Conservation (phyloP, 1,140 invertebrate species). For the Magallana gigas region DNA sequence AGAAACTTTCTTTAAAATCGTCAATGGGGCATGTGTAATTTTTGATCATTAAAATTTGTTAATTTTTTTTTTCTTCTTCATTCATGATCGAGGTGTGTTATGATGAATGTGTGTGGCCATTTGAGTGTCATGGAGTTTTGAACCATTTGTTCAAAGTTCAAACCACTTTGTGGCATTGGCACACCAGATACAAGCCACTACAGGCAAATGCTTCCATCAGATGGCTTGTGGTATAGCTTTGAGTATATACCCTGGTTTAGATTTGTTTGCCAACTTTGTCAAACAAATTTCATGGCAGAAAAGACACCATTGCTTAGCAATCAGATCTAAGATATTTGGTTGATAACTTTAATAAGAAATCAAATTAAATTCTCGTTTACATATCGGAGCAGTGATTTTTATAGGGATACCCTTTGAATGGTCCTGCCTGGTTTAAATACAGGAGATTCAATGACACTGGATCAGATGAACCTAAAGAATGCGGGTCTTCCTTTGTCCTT, state of each 20-base stretch:
- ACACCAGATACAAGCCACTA: slow-evolving; percentile 12
- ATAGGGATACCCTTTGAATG: not conserved
- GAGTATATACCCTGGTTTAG: not conserved
- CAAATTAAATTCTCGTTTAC: slow-evolving; percentile 28
- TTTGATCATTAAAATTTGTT: not conserved
- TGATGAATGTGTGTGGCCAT: slow-evolving; percentile 4
- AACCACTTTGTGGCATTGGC: not conserved
- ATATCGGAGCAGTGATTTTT: slow-evolving; percentile 9
- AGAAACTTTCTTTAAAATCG: not conserved
- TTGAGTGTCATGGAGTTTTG: not conserved
- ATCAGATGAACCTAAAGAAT: slow-evolving; percentile 20
- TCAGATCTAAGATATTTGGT: slow-evolving; percentile 18
- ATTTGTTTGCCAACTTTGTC: slow-evolving; percentile 3
- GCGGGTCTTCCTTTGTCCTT: slow-evolving; percentile 1
- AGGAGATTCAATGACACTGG: slow-evolving; percentile 18
- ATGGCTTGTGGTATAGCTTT: not conserved
- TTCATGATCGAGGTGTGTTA: not conserved
- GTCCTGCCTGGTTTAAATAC: not conserved
- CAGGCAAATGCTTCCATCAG: not conserved
- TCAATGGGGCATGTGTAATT: not conserved
- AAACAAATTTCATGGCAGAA: slow-evolving; percentile 32
- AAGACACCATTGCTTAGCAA: slow-evolving; percentile 16
- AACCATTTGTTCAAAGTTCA: slow-evolving; percentile 27
- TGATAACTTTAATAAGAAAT: slow-evolving; percentile 16
- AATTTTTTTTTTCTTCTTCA: slow-evolving; percentile 16